Percentiles rank a stretch among this genome's conserved stretches.
Conservation (phyloP, 2,888 invertebrate species). For the Trichogramma dendrolimi region DNA sequence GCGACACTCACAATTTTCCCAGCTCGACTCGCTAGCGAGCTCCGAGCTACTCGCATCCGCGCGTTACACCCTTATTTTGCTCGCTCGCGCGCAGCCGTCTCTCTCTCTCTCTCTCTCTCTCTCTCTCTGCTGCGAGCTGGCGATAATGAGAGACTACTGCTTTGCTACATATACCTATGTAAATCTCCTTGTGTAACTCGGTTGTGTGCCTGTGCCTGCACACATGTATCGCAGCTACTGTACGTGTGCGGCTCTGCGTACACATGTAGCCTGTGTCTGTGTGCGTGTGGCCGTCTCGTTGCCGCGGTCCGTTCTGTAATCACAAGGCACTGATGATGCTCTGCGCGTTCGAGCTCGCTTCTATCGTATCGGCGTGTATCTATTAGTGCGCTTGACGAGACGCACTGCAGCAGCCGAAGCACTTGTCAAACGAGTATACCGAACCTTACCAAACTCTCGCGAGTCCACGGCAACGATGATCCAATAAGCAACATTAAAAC, state of each 20-base stretch:
- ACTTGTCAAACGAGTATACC: no score
- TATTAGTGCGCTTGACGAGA: no score
- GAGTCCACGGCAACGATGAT: no score
- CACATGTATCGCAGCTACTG: no score
- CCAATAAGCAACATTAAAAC: no score
- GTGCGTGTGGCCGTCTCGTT: slow-evolving; percentile 20
- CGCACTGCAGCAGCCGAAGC: no score
- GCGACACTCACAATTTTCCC: slow-evolving; percentile 53
- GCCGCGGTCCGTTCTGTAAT: slow-evolving; percentile 38
- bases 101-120: slow-evolving; percentile 49
- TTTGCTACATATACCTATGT: slow-evolving; percentile 17
- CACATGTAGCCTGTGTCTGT: slow-evolving; percentile 1
- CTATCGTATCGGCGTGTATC: no score
- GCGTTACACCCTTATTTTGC: slow-evolving; percentile 51
- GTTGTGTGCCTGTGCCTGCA: no score
- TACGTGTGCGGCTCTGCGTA: no score
- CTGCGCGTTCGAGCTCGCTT: slow-evolving; percentile 14
- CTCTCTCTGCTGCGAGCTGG: slow-evolving; percentile 41
- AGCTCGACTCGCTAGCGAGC: slow-evolving; percentile 30
- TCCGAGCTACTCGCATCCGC: no score
- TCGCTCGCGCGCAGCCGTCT: slow-evolving; percentile 45
- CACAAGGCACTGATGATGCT: slow-evolving; percentile 43
- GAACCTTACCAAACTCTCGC: no score
- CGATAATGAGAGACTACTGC: slow-evolving; percentile 49
- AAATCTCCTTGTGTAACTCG: no score